These are phyloP conservation scores for Mesaphorura yosii DNA, from an alignment of 1,140 invertebrate genomes.

Conservation along the genomic window DNA sequence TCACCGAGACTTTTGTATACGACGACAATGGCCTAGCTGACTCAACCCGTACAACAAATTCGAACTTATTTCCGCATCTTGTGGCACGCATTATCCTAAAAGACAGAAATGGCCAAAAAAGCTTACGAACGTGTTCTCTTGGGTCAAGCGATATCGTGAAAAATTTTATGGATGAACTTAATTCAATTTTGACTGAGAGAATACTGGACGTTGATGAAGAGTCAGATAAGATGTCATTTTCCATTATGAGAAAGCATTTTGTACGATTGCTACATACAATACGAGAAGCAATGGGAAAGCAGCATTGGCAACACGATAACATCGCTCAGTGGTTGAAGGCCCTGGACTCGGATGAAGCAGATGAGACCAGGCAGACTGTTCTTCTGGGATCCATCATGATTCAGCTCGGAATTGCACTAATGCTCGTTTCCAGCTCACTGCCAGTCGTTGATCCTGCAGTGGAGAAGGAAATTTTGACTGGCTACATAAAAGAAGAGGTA, in stretches of 20 bases:
- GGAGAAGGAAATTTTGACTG: slow-evolving; percentile 19
- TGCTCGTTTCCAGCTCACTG: slow-evolving; percentile 8
- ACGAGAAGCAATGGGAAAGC: not conserved
- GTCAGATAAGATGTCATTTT: slow-evolving; percentile 4
- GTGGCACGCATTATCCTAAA: slow-evolving; percentile 12
- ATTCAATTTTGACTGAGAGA: slow-evolving; percentile 7
- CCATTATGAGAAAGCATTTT: not conserved
- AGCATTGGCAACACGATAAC: not conserved
- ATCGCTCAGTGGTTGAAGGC: not conserved
- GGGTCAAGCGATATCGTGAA: slow-evolving; percentile 7
- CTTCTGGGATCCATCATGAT: slow-evolving; percentile 12
- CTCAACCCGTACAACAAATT: slow-evolving; percentile 8
- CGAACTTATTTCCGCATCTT: slow-evolving; percentile 22
- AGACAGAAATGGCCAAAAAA: not conserved
- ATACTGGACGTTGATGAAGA: not conserved
- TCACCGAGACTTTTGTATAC: slow-evolving; percentile 12
- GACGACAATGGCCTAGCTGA: slow-evolving; percentile 1
- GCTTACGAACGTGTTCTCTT: slow-evolving; percentile 5
- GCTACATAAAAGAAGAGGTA: slow-evolving; percentile 21
- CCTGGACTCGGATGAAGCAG: not conserved
- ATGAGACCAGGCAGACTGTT: not conserved
- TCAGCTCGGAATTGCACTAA: not conserved
- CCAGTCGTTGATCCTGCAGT: slow-evolving; percentile 29
- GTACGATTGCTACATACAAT: not conserved
- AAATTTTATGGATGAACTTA: slow-evolving; percentile 6